Base-by-base conservation (phyloP, 2,888 invertebrate genomes). In the Drosophila hawaiiensis region DNA sequence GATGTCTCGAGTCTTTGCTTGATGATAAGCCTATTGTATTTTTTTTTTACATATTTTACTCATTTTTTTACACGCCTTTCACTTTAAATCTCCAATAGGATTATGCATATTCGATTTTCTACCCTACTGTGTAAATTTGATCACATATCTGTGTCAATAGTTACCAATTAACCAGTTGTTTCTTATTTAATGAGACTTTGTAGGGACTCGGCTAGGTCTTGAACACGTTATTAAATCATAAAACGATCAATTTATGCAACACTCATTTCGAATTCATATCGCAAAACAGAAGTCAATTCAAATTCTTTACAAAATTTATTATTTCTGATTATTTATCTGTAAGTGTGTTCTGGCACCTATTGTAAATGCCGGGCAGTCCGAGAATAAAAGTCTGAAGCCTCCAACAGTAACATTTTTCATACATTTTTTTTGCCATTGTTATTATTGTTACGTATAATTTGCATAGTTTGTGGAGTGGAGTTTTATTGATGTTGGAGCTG, bases 251-350 rank as follows among this genome's bases (percentile, higher is more conserved):
- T 78, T 78, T 72, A 69, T 65, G 68, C 39, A 64, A 50, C 25
- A 56, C 55, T 62, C 41, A 68, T 58, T 75, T 63, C 16, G 62
- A 77, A 79, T 71, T 67, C 66, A 66, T 59, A 64, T 35, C 59
- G 49, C 52, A 50, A 72, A 61, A 84, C 84, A 84, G 84, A 76
- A 87, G 84, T 80, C 87, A 66, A 64, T 81, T 69, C 69, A 71
- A 69, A 56, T 72, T 80, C 68, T 68, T 80, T 73, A 74, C 82
- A 82, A 75, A 59, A 69, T 80, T 82, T 80, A 59, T 78, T 72
- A 65, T 63, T 49, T 50, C 39, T 64, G 69, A 78, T 78, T 60
- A 50, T 78, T 79, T 68, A 77, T 73, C 78, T 67, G 61, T 64
- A 49, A 68, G 64, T 69, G 62, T 67, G 68, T 73, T 77, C 68